Evolutionary conservation across 1,140 invertebrate species (phyloP).

Genomic region (Eciton burchellii): DNA sequence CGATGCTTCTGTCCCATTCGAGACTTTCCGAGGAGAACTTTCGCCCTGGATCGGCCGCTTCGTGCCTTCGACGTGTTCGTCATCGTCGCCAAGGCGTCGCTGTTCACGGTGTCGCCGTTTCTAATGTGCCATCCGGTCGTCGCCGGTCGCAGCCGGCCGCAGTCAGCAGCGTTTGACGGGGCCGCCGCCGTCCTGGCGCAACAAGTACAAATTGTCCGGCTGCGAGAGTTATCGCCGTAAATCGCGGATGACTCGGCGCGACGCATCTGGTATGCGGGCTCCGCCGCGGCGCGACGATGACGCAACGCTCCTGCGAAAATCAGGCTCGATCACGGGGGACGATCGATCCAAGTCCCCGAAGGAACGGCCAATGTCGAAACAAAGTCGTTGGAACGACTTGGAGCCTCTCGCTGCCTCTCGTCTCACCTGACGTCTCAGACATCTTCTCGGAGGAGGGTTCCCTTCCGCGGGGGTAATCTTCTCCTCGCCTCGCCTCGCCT

Average conservation of each 20-base stretch:
- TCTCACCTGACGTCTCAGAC: background rate
- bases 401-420: background rate
- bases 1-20: slow-evolving; percentile 27
- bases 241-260: slow-evolving; percentile 78
- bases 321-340: background rate
- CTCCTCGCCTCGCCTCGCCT: too few relatives aligned
- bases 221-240: slow-evolving; percentile 80
- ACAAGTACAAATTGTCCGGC: slow-evolving; percentile 81
- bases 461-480: background rate
- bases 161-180: slow-evolving; percentile 27
- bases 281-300: slow-evolving; percentile 35
- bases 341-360: slow-evolving; percentile 7
- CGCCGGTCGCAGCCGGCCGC: slow-evolving; percentile 3
- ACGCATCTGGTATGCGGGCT: slow-evolving; percentile 78
- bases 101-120: background rate
- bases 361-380: background rate
- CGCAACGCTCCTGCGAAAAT: slow-evolving; percentile 24
- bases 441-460: background rate
- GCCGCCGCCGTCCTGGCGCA: slow-evolving; percentile 57
- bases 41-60: background rate
- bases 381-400: background rate
- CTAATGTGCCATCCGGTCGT: background rate
- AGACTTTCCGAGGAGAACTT: background rate
- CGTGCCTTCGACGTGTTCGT: background rate
- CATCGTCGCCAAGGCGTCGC: background rate